Percentiles rank a stretch among this genome's conserved stretches.
phyloP scores from a whole-genome alignment of 2,797 vertebrate species.

The Trematocara caparti region DNA sequence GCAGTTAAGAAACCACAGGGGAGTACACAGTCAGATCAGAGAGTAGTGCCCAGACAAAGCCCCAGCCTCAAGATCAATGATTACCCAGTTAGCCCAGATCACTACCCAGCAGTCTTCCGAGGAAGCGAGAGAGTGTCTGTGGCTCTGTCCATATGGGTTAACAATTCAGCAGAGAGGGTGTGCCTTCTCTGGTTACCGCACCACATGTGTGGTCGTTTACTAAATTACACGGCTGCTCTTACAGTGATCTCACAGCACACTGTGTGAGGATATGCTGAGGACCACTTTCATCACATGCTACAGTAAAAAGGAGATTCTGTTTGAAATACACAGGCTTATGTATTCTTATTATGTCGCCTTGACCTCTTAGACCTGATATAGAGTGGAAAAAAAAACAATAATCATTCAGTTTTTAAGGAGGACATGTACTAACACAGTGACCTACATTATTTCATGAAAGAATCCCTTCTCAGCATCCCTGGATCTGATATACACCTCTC shows the following conservation, averaged over 20 bases:
- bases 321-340: background rate
- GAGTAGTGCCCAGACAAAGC: constrained; percentile 70
- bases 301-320: background rate
- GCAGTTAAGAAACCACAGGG: constrained; percentile 55
- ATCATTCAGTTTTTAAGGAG: background rate
- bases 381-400: background rate
- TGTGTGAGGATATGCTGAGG: background rate
- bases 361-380: background rate
- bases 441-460: constrained; percentile 33
- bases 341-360: background rate
- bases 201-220: constrained; percentile 48
- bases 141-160: constrained; percentile 63
- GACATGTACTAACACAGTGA: background rate
- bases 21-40: constrained; percentile 63
- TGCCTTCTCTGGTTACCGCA: constrained; percentile 60
- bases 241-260: constrained; percentile 18
- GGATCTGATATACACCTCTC: background rate
- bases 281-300: background rate
- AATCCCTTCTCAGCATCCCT: constrained; percentile 1
- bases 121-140: constrained; percentile 53
- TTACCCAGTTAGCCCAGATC: constrained; percentile 74
- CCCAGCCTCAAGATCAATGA: constrained; percentile 70
- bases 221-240: constrained; percentile 39
- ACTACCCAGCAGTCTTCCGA: constrained; percentile 59
- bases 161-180: constrained; percentile 58